These are phyloP conservation scores for Montipora sp. DNA, from an alignment of 64 coral and sea anemone genomes.

Conservation along the genomic window DNA sequence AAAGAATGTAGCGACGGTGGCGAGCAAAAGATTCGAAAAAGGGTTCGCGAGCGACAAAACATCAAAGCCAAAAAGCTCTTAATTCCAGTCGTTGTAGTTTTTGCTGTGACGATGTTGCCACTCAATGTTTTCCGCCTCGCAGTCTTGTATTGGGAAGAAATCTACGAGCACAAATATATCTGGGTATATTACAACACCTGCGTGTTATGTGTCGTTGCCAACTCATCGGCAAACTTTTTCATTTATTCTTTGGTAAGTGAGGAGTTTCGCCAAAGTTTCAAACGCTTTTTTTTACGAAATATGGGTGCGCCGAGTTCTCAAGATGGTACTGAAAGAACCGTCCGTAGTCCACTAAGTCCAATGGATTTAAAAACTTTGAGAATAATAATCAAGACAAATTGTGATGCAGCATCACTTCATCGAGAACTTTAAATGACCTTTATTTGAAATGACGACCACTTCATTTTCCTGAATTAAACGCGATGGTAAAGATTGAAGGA, in stretches of 20 bases:
- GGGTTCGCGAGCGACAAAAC: slow-evolving; percentile 55
- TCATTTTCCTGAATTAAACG: too few relatives aligned
- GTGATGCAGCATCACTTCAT: too few relatives aligned
- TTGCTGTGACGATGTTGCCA: slow-evolving; percentile 72
- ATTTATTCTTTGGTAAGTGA: slow-evolving; percentile 78
- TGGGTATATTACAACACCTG: slow-evolving; percentile 69
- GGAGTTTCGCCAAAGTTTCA: slow-evolving; percentile 70
- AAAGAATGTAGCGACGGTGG: background rate
- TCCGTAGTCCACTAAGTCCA: background rate
- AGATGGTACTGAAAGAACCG: slow-evolving; percentile 10
- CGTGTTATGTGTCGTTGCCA: slow-evolving; percentile 58
- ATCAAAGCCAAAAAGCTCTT: slow-evolving; percentile 82
- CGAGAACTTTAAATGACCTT: too few relatives aligned
- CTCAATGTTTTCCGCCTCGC: slow-evolving; percentile 78
- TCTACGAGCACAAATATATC: slow-evolving; percentile 36
- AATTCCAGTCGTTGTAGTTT: slow-evolving; percentile 76
- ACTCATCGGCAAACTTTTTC: slow-evolving; percentile 77
- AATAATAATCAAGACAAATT: background rate
- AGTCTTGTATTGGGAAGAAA: slow-evolving; percentile 41
- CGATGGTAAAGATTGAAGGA: too few relatives aligned
- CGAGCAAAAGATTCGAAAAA: background rate
- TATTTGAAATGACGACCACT: too few relatives aligned
- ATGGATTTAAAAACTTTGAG: background rate
- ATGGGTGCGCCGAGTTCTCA: background rate
- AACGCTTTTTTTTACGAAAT: background rate